Percentiles rank a stretch among this genome's conserved stretches.
phyloP scores from a whole-genome alignment of 1,140 invertebrate species.

The Drepana arcuata region DNA sequence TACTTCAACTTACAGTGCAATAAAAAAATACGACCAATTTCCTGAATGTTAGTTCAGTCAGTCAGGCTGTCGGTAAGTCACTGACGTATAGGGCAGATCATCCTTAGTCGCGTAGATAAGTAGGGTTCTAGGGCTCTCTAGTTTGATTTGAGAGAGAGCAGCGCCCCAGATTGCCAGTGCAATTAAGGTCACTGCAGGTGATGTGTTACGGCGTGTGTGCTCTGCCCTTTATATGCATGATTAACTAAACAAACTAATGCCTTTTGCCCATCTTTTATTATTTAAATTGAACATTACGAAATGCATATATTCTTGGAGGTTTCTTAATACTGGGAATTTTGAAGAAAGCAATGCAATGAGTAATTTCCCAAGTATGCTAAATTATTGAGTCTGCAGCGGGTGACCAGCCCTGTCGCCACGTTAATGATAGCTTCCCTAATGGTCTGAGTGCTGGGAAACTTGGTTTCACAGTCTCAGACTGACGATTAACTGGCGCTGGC shows the following conservation, averaged over 20 bases:
- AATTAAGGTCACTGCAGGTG: constrained; percentile 62
- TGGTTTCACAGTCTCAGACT: constrained; percentile 52
- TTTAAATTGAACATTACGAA: no score
- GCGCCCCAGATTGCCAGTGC: constrained; percentile 45
- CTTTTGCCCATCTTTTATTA: no score
- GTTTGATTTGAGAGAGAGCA: constrained; percentile 70
- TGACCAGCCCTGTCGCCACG: constrained; percentile 42
- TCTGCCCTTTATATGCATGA: constrained; percentile 31
- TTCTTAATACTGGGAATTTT: no score
- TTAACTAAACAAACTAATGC: constrained; percentile 16
- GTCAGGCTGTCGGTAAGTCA: no score
- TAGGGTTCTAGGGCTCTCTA: constrained; percentile 60
- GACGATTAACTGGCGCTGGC: constrained; percentile 46
- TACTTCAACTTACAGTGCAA: no score
- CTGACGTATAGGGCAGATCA: constrained; percentile 46
- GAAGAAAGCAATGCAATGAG: no score
- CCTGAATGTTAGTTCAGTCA: no score
- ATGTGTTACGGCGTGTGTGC: constrained; percentile 35
- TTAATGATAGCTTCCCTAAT: constrained; percentile 64
- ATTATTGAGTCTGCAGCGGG: constrained; percentile 14
- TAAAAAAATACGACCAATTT: no score
- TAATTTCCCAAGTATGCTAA: no score
- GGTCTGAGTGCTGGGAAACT: constrained; percentile 44
- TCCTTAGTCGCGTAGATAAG: constrained; percentile 34
- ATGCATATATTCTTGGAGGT: no score